A percentile compares a stretch with the other conserved stretches of the same genome.
Evolutionary conservation across 2,888 invertebrate genomes (phyloP).

Genomic region (Synanthedon vespiformis): DNA sequence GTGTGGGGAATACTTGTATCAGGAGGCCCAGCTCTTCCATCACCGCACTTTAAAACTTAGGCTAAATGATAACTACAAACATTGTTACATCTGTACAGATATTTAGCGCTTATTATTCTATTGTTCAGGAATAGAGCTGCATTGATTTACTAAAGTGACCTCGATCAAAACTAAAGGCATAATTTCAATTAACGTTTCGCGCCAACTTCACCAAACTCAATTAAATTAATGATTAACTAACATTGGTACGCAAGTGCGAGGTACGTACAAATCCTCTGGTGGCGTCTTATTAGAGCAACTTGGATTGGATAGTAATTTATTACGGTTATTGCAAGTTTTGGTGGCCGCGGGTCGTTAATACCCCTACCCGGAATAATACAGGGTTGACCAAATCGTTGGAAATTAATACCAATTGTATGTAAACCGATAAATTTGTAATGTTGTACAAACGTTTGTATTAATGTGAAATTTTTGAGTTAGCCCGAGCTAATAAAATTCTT

Average conservation of each 20-base stretch:
- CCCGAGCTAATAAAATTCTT: no score
- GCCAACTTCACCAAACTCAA: slow-evolving; percentile 30
- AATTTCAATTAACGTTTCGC: slow-evolving; percentile 14
- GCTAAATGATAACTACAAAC: no score
- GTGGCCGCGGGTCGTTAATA: slow-evolving; percentile 23
- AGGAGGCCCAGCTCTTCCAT: no score
- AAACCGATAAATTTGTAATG: slow-evolving; percentile 14
- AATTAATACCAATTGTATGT: slow-evolving; percentile 38
- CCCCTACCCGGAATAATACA: slow-evolving; percentile 14
- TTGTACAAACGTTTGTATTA: slow-evolving; percentile 3
- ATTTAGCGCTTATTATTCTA: no score
- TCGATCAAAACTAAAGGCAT: slow-evolving; percentile 8
- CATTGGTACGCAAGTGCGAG: slow-evolving; percentile 21
- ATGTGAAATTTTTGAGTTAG: no score
- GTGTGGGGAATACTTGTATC: no score
- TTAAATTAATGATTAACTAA: slow-evolving; percentile 42
- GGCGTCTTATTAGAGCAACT: slow-evolving; percentile 46
- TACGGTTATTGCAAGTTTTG: slow-evolving; percentile 46
- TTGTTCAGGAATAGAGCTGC: no score
- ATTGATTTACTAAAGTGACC: not conserved
- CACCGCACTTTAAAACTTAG: no score
- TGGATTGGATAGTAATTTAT: slow-evolving; percentile 57
- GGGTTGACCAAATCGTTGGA: slow-evolving; percentile 29
- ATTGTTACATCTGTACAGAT: no score
- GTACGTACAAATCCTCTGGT: slow-evolving; percentile 25